phyloP scores from a whole-genome alignment of 2,888 invertebrate species.

The Ennomos erosarius region DNA sequence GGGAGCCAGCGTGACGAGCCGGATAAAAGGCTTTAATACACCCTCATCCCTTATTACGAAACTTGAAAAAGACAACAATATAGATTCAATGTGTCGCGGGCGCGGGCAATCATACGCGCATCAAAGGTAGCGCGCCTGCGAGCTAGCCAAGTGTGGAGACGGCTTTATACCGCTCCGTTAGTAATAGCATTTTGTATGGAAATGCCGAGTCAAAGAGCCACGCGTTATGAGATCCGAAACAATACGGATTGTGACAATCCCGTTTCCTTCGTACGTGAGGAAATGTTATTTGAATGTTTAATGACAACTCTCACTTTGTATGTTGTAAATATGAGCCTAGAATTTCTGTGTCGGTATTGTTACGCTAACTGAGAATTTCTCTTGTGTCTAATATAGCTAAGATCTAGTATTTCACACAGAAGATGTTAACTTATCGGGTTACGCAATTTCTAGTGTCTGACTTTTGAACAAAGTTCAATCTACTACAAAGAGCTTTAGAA shows the following conservation, averaged over 20 bases:
- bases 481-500: background rate
- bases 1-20: conserved; percentile 81
- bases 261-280: conserved; percentile 77
- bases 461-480: background rate
- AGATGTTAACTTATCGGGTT: conserved; percentile 10
- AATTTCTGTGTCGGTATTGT: conserved; percentile 39
- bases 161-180: conserved; percentile 72
- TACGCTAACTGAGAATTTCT: conserved; percentile 34
- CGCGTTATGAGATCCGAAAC: conserved; percentile 83
- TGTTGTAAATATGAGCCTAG: conserved; percentile 55
- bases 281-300: conserved; percentile 81
- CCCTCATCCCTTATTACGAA: conserved; percentile 86
- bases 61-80: conserved; percentile 86
- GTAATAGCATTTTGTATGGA: conserved; percentile 69
- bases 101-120: conserved; percentile 84
- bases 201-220: conserved; percentile 79
- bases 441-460: conserved; percentile 11
- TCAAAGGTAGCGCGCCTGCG: conserved; percentile 78
- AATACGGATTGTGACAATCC: conserved; percentile 82
- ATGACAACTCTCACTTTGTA: conserved; percentile 71
- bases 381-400: conserved; percentile 24
- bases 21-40: conserved; percentile 86
- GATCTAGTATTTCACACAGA: conserved; percentile 14
- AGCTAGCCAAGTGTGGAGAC: conserved; percentile 80
- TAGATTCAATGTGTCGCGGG: conserved; percentile 85